Evolutionary conservation across 1,140 invertebrate species (phyloP).

Genomic region (Adoxophyes honmai): DNA sequence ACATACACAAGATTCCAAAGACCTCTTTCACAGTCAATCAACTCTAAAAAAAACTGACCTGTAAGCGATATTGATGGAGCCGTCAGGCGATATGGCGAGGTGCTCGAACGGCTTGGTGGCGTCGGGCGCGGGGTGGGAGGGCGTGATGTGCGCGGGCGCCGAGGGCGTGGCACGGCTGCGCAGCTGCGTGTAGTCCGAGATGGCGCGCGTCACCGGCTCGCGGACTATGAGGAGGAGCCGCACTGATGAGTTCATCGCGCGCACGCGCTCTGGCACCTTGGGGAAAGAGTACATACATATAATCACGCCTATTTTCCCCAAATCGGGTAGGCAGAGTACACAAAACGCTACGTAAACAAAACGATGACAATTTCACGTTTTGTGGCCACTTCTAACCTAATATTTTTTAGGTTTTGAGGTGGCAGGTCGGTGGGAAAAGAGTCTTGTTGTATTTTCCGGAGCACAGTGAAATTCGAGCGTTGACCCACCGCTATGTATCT

Average conservation of each 20-base stretch:
- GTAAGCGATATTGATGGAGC: conserved; percentile 90
- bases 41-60: conserved; percentile 58
- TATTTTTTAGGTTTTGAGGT: too few species aligned
- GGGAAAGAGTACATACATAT: background rate
- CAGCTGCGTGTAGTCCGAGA: conserved; percentile 97
- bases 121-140: conserved; percentile 52
- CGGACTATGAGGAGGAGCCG: conserved; percentile 96
- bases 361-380: too few species aligned
- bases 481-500: too few species aligned
- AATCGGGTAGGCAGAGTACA: too few species aligned
- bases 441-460: too few species aligned
- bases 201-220: conserved; percentile 95
- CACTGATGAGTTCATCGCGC: conserved; percentile 94
- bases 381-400: too few species aligned
- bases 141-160: conserved; percentile 51
- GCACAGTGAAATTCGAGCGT: too few species aligned
- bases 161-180: conserved; percentile 84
- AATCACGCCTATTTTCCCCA: too few species aligned
- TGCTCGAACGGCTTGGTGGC: conserved; percentile 86
- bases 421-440: too few species aligned
- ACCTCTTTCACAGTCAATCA: too few species aligned
- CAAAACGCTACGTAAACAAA: too few species aligned
- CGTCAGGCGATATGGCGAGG: conserved; percentile 87
- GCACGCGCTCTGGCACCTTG: conserved; percentile 91
- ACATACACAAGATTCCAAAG: too few species aligned